A percentile compares a stretch with the other conserved stretches of the same genome.
These are phyloP conservation scores for Rhamphomyia laevipes DNA, from an alignment of 2,888 invertebrate genomes.

Conservation along the genomic window DNA sequence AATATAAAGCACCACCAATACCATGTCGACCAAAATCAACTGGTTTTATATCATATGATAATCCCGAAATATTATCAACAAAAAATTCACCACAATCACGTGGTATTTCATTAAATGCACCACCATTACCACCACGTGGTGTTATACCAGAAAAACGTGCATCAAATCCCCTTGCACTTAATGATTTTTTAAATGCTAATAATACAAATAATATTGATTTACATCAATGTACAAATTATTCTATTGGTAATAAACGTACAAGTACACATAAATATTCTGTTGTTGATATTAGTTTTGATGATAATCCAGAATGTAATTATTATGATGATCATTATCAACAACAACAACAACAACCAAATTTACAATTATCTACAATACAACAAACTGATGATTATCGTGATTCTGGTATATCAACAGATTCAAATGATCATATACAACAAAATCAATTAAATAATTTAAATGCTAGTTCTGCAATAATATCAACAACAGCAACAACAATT, in stretches of 20 bases:
- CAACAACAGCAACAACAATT: too few relatives aligned
- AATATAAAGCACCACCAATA: constrained; percentile 44
- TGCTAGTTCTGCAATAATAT: constrained; percentile 24
- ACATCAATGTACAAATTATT: not conserved
- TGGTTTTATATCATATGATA: constrained; percentile 39
- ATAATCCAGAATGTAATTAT: constrained; percentile 36
- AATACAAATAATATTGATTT: constrained; percentile 17
- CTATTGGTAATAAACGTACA: constrained; percentile 11
- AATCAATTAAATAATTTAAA: constrained; percentile 29
- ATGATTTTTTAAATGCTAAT: constrained; percentile 27
- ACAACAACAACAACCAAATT: constrained; percentile 24
- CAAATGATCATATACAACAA: constrained; percentile 24
- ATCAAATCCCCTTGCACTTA: constrained; percentile 34
- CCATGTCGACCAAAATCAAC: constrained; percentile 49
- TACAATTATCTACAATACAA: constrained; percentile 17
- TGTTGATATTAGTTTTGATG: constrained; percentile 42
- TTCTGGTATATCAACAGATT: constrained; percentile 37
- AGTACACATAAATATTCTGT: constrained; percentile 37
- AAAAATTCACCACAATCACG: constrained; percentile 29
- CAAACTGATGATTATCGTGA: constrained; percentile 36
- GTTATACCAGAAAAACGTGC: constrained; percentile 41
- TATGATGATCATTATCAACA: constrained; percentile 22
- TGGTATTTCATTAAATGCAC: constrained; percentile 46
- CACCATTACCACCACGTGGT: constrained; percentile 70
- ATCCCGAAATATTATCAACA: constrained; percentile 39